Evolutionary conservation across 2,888 invertebrate species (phyloP).

Genomic region (Argyresthia goedartella): DNA sequence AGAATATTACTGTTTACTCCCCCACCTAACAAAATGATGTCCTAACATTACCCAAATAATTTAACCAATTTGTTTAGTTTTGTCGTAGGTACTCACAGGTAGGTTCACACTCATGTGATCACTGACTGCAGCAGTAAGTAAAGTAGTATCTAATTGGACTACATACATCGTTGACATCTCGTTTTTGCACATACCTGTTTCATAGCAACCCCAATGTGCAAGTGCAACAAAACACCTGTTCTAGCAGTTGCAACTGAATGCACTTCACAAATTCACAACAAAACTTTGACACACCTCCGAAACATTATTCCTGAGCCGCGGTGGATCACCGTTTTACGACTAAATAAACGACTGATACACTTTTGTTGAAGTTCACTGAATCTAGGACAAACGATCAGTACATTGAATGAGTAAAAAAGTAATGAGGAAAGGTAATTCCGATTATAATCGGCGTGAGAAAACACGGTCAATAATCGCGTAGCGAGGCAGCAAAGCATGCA

Average conservation of each 20-base stretch:
- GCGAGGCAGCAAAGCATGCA: conserved; percentile 8
- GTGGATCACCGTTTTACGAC: too few species aligned
- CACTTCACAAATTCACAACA: conserved; percentile 23
- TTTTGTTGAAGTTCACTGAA: conserved; percentile 20
- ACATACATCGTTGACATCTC: conserved; percentile 21
- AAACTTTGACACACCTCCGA: not conserved
- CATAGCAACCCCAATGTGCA: too few species aligned
- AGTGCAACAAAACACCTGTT: too few species aligned
- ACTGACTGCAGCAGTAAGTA: too few species aligned
- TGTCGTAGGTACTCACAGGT: not conserved
- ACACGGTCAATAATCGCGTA: conserved; percentile 10
- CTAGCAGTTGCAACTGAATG: conserved; percentile 26
- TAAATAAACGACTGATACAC: too few species aligned
- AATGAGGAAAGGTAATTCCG: conserved; percentile 1
- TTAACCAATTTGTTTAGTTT: too few species aligned
- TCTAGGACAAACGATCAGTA: not conserved
- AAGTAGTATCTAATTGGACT: too few species aligned
- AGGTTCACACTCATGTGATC: not conserved
- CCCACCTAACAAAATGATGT: too few species aligned
- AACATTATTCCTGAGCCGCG: not conserved
- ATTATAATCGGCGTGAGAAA: conserved; percentile 10
- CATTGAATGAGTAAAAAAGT: not conserved
- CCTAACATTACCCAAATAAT: too few species aligned
- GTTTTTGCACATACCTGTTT: conserved; percentile 22
- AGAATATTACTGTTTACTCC: too few species aligned